Conservation (phyloP, 92 coral and sea anemone species). For the Phenganax marumi region DNA sequence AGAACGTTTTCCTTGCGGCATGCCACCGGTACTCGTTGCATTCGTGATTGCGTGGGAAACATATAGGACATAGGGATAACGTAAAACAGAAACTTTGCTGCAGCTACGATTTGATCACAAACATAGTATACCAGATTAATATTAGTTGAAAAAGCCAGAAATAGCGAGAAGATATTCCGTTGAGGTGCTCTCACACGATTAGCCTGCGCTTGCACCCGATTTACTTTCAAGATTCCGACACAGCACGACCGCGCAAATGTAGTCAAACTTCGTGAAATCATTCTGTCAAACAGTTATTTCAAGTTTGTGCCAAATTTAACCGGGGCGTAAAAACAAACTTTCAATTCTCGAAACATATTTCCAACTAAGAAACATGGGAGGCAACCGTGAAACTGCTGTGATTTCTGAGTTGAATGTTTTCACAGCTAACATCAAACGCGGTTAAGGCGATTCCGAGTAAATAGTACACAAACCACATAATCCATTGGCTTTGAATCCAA, state of each 20-base stretch:
- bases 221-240: not conserved
- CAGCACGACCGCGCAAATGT: constrained; percentile 11
- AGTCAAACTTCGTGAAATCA: constrained; percentile 1
- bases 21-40: not conserved
- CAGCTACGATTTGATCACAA: too few species aligned
- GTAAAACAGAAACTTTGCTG: too few species aligned
- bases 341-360: constrained; percentile 4
- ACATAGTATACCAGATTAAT: too few species aligned
- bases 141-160: too few species aligned
- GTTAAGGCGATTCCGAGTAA: not conserved
- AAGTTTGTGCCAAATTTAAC: constrained; percentile 5
- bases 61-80: too few species aligned
- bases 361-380: constrained; percentile 19
- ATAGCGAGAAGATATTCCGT: too few species aligned
- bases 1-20: not conserved
- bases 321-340: not conserved
- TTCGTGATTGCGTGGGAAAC: not conserved
- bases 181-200: too few species aligned
- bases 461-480: not conserved
- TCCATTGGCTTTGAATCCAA: too few species aligned
- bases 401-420: constrained; percentile 19
- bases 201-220: not conserved
- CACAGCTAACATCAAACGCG: not conserved
- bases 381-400: constrained; percentile 40
- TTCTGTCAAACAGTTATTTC: not conserved